Conservation (phyloP, 2,797 vertebrate genomes). For the Numenius phaeopus region DNA sequence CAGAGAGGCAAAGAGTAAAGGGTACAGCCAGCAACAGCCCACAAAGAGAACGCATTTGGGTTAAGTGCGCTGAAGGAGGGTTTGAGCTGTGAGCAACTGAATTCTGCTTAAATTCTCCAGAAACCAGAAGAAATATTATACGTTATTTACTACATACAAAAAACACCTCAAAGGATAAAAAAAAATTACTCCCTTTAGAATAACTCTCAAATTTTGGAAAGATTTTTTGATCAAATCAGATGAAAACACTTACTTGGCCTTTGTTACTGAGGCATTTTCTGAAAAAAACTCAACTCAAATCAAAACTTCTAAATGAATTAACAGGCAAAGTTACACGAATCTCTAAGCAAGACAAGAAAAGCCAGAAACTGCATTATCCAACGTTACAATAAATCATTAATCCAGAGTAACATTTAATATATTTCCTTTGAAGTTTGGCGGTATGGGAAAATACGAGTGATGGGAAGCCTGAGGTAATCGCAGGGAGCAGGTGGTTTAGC, state of each 20-base stretch:
- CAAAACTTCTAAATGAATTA: not conserved
- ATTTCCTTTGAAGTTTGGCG: conserved; percentile 23
- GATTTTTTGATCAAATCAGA: not conserved
- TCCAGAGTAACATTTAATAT: not conserved
- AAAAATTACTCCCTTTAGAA: not conserved
- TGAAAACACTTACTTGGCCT: not conserved
- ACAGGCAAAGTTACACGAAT: not conserved
- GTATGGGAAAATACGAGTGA: not conserved
- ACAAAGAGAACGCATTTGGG: not conserved
- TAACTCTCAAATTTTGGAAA: not conserved
- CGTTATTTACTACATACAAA: not conserved
- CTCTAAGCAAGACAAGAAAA: conserved; percentile 1
- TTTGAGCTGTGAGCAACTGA: not conserved
- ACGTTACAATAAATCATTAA: conserved; percentile 10
- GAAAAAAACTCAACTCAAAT: not conserved
- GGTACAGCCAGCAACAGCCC: not conserved
- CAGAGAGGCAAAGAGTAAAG: not conserved
- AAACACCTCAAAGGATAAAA: not conserved
- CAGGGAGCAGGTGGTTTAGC: conserved; percentile 45
- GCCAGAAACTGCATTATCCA: not conserved
- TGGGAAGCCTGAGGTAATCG: not conserved
- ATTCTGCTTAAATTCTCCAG: not conserved
- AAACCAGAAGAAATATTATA: not conserved
- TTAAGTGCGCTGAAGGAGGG: not conserved
- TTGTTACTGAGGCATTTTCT: not conserved